A percentile compares a stretch with the other conserved stretches of the same genome.
Evolutionary conservation across 2,888 invertebrate genomes (phyloP).

Genomic region (Timema podura): DNA sequence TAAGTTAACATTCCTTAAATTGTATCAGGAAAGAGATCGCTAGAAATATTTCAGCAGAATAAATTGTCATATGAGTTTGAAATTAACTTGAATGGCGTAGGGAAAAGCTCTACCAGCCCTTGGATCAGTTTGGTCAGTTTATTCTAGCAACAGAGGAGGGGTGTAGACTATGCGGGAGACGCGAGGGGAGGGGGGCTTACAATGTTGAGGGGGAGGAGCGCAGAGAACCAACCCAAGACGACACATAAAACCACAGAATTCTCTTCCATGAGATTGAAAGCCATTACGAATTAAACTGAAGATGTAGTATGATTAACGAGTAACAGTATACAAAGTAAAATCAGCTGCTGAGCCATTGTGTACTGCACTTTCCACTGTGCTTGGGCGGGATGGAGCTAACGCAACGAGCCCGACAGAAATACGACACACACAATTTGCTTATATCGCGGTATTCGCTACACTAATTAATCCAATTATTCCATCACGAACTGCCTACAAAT

Average conservation of each 20-base stretch:
- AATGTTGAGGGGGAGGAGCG: constrained; percentile 23
- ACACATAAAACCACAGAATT: constrained; percentile 29
- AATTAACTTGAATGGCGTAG: no score
- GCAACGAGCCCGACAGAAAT: constrained; percentile 14
- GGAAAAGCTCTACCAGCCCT: not conserved
- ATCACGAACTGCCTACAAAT: constrained; percentile 21
- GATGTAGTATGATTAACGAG: no score
- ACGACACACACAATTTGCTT: constrained; percentile 16
- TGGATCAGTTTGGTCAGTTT: constrained; percentile 9
- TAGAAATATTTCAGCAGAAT: no score
- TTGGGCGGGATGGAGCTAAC: no score
- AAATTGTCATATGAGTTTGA: no score
- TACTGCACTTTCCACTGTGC: no score
- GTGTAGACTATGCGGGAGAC: constrained; percentile 11
- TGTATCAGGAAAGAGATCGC: no score
- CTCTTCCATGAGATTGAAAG: constrained; percentile 1
- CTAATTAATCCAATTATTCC: not conserved
- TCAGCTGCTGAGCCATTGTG: no score
- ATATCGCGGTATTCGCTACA: no score
- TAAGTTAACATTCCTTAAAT: no score
- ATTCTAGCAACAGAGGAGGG: constrained; percentile 17
- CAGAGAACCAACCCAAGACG: constrained; percentile 28
- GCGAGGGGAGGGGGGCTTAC: not conserved
- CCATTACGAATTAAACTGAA: no score
- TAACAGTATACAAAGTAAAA: no score